Base-by-base conservation (phyloP, 2,888 invertebrate species). In the Patella ulyssiponensis region DNA sequence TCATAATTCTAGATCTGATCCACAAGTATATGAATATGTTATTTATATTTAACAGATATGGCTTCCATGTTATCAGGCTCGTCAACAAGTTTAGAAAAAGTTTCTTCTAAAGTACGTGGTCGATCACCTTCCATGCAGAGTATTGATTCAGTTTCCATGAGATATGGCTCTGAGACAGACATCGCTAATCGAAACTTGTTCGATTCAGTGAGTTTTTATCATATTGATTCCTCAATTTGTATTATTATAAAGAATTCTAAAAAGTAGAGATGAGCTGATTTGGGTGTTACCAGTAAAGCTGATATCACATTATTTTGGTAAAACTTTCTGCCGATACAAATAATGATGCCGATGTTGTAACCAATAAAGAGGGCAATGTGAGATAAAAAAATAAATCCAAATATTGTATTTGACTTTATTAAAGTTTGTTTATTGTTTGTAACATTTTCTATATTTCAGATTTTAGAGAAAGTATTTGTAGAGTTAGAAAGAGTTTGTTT, bases 401-500 rank as follows among this genome's bases (percentile, higher is more conserved):
- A 23, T 52, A 53, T 27, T 17, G 20, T 74, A 12, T 56, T n/a
- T 14, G 27, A 20, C 11, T 14, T 54, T 58, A 12, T 4, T n/a
- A 44, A 27, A 15, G 27, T 73, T 53, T 77, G 23, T 44, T 23
- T 51, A 56, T 27, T 11, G 11, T 53, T 58, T 20, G 15, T n/a
- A 17, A 53, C 20, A 51, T 4, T 23, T 52, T 71, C 17, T 53
- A 33, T 71, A 3, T 82, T 83, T 11, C 83, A 95, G 80, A 93
- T 96, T 74, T 93, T 97, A 78, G 96, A 97, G 90, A 94, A 95
- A 92, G 96, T 98, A 75, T 93, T 99, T 79, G 95, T 95, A 20
- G 95, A 97, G 89, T 93, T 98, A 82, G 97, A 98, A 90, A 96
- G 96, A 4, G 95, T 97, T 77, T 98, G 98, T 90, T 93, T 98